phyloP scores from a whole-genome alignment of 2,888 invertebrate species.

The Tenthredo mesomela region DNA sequence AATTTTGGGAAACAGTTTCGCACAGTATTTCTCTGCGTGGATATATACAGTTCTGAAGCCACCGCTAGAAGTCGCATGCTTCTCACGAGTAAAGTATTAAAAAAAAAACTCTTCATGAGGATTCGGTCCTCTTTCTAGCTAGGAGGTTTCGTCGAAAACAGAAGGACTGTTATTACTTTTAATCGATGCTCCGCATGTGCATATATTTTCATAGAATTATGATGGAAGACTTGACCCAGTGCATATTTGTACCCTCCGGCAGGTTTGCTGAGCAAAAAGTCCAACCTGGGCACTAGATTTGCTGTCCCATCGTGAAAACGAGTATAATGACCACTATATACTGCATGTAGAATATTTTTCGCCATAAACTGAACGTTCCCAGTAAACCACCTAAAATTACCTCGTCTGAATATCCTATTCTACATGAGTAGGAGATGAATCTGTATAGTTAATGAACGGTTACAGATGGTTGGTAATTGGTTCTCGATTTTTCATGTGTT shows the following conservation, averaged over 20 bases:
- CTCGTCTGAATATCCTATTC: neutral
- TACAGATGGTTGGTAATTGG: constrained; percentile 3
- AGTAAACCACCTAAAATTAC: neutral
- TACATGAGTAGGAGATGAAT: neutral
- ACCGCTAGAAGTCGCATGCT: neutral
- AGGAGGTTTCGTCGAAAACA: no score
- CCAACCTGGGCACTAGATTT: neutral
- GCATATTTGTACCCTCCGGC: no score
- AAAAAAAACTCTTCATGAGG: no score
- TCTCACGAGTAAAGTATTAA: neutral
- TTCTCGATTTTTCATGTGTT: neutral
- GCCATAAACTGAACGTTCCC: neutral
- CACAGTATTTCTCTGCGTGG: neutral
- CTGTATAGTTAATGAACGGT: constrained; percentile 16
- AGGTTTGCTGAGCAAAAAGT: neutral
- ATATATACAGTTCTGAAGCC: neutral
- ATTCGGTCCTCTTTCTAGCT: no score
- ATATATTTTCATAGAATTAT: no score
- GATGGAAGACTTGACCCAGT: no score
- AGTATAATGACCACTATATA: neutral
- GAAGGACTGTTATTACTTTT: no score
- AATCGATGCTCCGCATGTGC: no score
- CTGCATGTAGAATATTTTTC: neutral
- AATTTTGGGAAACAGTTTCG: neutral
- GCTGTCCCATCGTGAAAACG: neutral